A percentile compares a stretch with the other conserved stretches of the same genome.
Conservation (phyloP, 2,888 invertebrate genomes). For the Archips xylosteana region DNA sequence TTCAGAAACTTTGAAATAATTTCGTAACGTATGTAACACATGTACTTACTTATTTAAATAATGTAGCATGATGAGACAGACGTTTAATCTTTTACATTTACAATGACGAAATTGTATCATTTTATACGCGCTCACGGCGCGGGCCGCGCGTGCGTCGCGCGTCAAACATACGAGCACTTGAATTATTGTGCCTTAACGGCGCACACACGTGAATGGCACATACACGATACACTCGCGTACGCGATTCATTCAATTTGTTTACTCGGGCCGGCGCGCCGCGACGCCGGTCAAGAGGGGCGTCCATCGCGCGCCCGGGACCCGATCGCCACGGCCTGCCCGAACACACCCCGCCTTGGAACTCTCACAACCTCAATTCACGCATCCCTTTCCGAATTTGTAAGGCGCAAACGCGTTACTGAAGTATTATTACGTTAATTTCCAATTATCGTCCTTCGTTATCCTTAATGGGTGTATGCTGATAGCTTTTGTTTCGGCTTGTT, state of each 20-base stretch:
- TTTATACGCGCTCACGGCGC: conserved; percentile 29
- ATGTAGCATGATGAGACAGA: too few species aligned
- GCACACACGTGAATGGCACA: conserved; percentile 80
- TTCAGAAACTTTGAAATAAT: too few species aligned
- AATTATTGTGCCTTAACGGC: conserved; percentile 78
- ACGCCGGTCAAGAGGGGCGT: conserved; percentile 78
- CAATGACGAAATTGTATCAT: neutral
- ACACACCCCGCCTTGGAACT: conserved; percentile 54
- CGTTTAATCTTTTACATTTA: neutral
- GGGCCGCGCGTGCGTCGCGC: conserved; percentile 62
- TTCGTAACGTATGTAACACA: too few species aligned
- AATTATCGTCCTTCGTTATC: conserved; percentile 24
- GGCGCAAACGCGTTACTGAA: conserved; percentile 8
- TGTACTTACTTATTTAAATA: too few species aligned
- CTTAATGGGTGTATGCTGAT: conserved; percentile 8
- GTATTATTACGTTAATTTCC: conserved; percentile 31
- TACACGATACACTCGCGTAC: conserved; percentile 73
- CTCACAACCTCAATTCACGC: neutral
- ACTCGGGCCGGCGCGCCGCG: conserved; percentile 64
- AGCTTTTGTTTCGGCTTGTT: conserved; percentile 27
- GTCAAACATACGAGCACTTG: conserved; percentile 71
- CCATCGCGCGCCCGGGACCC: conserved; percentile 70
- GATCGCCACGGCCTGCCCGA: conserved; percentile 53
- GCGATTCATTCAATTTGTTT: conserved; percentile 84
- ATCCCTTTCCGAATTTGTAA: conserved; percentile 12